Evolutionary conservation across 2,888 invertebrate species (phyloP), one percentile per base, ranked within the genome.

Genomic region (Coelopa pilipes): DNA sequence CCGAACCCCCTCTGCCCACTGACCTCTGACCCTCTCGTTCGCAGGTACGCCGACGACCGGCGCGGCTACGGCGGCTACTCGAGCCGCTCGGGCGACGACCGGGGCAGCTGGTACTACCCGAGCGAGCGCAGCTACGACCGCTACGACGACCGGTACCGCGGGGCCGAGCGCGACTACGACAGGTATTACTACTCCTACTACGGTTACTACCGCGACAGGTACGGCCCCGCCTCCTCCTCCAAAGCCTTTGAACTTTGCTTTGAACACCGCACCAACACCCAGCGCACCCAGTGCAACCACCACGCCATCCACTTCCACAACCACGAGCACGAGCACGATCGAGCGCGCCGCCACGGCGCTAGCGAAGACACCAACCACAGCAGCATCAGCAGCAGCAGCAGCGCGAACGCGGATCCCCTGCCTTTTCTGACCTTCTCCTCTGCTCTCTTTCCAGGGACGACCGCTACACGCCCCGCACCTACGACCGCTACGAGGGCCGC

Each of bases 101-200:
- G 81, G n/a, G 80, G 81, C 68, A 78, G 79, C 59, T 86, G 84
- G 85, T 85, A 85, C 19, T 85, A 85, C 69, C 80, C 85, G 15
- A 74, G 66, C 21, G 78, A 78, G 67, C 63, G 74, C 49, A 75
- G 77, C 66, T 81, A 82, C 70, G 83, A 84, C 78, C 83, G 86
- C 0, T 82, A 86, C 34, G 82, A 85, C n/a, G 86, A 86, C 76
- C 82, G 74, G 12, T 63, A 62, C 45, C 62, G 68, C 3, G 62
- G 10, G 21, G 65, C 49, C 1, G 75, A 74, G 46, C 77, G 78
- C 12, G 82, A 81, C 69, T 79, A 79, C 63, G 86, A 85, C 60
- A 72, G 84, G 71, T 83, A 83, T 74, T 81, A 81, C 57, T 72
- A 76, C 46, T 17, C 34, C 34, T 50, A 70, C 62, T 17, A 70